phyloP scores from a whole-genome alignment of 2,888 invertebrate species.

The Erannis defoliaria region DNA sequence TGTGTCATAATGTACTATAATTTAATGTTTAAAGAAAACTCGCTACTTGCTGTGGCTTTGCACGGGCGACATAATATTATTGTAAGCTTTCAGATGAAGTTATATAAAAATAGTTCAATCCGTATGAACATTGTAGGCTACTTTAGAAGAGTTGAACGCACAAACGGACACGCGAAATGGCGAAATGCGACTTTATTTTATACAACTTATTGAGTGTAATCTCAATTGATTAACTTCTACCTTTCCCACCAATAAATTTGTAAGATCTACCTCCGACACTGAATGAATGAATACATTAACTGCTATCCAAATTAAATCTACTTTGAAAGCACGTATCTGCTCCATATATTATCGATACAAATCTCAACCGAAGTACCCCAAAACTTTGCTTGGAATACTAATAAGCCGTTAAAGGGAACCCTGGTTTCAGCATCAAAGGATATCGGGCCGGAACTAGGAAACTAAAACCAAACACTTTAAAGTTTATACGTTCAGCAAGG shows the following conservation, averaged over 20 bases:
- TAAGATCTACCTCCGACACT: conserved; percentile 30
- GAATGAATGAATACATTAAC: conserved; percentile 35
- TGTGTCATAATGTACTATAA: too few species aligned
- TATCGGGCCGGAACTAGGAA: conserved; percentile 48
- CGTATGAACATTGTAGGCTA: too few species aligned
- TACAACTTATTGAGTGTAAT: too few species aligned
- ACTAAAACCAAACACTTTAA: conserved; percentile 50
- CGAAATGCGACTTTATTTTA: too few species aligned
- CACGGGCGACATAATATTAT: too few species aligned
- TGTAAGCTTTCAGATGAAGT: too few species aligned
- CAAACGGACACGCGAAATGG: too few species aligned
- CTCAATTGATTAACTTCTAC: conserved; percentile 24
- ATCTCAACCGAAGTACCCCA: conserved; percentile 69
- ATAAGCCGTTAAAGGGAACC: conserved; percentile 65
- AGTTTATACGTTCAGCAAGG: conserved; percentile 39
- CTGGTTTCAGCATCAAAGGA: conserved; percentile 63
- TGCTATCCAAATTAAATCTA: conserved; percentile 43
- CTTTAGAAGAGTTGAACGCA: too few species aligned
- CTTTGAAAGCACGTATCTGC: conserved; percentile 60
- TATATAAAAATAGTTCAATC: too few species aligned
- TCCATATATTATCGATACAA: conserved; percentile 73
- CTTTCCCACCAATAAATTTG: conserved; percentile 28
- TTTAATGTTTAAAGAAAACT: too few species aligned
- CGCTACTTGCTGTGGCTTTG: too few species aligned
- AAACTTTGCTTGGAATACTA: conserved; percentile 79